These are phyloP conservation scores for Oscheius sp. DNA, from an alignment of 1,140 invertebrate species.

Conservation along the genomic window DNA sequence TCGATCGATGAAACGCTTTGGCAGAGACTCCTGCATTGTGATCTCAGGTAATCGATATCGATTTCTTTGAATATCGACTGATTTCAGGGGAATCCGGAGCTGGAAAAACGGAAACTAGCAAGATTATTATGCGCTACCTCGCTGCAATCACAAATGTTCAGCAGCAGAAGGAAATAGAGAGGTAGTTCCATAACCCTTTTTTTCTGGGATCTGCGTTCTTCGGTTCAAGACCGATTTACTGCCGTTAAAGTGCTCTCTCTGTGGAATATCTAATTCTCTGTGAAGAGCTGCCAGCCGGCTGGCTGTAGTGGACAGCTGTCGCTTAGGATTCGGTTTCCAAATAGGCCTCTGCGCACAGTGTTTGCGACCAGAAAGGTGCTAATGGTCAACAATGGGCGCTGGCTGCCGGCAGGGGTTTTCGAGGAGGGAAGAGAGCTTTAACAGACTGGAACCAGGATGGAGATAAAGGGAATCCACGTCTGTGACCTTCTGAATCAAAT, in stretches of 20 bases:
- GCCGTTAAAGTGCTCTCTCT: no score
- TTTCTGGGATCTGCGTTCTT: neutral
- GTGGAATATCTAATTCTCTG: no score
- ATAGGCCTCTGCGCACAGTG: neutral
- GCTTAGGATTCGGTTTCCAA: constrained; percentile 5
- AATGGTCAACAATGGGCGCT: constrained; percentile 14
- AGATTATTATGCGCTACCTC: constrained; percentile 98
- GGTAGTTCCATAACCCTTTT: constrained; percentile 65
- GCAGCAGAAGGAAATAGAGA: constrained; percentile 88
- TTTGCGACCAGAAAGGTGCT: neutral
- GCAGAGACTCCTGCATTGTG: constrained; percentile 88
- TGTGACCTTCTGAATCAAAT: no score
- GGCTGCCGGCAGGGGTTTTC: no score
- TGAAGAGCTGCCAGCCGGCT: no score
- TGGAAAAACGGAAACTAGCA: constrained; percentile 95
- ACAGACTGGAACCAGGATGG: no score
- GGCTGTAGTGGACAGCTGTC: no score
- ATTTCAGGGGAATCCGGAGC: constrained; percentile 81
- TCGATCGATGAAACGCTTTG: constrained; percentile 80
- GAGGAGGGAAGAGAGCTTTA: no score
- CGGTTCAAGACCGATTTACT: neutral
- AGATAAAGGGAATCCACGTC: no score
- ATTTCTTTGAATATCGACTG: neutral
- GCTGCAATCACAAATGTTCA: constrained; percentile 89
- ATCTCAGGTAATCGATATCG: constrained; percentile 71